Percentiles rank a stretch among this genome's conserved stretches.
Conservation (phyloP, 2,113 vertebrate genomes). For the Thryonomys swinderianus region DNA sequence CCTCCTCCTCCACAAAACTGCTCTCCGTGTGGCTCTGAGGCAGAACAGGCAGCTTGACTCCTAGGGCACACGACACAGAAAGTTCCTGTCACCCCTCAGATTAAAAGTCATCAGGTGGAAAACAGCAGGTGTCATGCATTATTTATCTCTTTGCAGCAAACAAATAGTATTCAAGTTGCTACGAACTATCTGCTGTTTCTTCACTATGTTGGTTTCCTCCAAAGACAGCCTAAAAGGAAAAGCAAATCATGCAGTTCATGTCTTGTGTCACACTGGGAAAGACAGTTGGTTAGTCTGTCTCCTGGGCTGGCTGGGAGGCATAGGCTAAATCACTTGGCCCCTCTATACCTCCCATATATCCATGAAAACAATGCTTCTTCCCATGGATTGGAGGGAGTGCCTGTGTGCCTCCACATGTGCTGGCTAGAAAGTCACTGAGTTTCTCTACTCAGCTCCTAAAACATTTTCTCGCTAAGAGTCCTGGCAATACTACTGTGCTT, state of each 20-base stretch:
- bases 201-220: neutral
- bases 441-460: neutral
- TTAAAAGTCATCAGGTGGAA: slow-evolving; percentile 69
- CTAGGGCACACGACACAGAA: slow-evolving; percentile 42
- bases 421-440: neutral
- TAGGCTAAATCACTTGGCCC: neutral
- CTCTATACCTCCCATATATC: neutral
- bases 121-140: slow-evolving; percentile 64
- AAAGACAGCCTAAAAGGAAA: slow-evolving; percentile 33
- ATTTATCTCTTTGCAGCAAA: slow-evolving; percentile 73
- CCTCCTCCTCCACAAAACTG: neutral
- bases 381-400: neutral
- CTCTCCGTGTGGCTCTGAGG: slow-evolving; percentile 31
- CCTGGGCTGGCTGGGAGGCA: neutral
- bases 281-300: neutral
- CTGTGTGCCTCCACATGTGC: neutral
- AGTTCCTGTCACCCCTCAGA: slow-evolving; percentile 61
- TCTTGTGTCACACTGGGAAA: neutral
- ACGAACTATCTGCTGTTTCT: slow-evolving; percentile 37
- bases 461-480: neutral
- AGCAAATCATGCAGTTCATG: neutral
- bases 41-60: slow-evolving; percentile 62
- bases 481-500: neutral
- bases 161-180: slow-evolving; percentile 48
- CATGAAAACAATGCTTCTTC: neutral